phyloP scores from a whole-genome alignment of 2,113 vertebrate species.

The Chinchilla lanigera region DNA sequence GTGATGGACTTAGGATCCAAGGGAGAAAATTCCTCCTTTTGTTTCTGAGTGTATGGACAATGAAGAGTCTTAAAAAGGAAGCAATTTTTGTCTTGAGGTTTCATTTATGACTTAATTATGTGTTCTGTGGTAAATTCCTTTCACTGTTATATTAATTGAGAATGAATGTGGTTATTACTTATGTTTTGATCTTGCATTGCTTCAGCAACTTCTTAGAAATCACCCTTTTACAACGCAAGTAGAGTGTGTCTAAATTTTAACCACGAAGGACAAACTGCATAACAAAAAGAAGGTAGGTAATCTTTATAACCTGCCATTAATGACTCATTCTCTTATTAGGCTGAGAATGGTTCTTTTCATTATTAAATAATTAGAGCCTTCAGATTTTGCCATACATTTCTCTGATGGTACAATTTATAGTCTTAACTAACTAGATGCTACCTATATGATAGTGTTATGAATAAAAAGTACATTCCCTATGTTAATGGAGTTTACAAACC shows the following conservation, averaged over 20 bases:
- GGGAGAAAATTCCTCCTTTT: constrained; percentile 51
- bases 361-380: constrained; percentile 87
- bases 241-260: constrained; percentile 82
- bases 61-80: constrained; percentile 42
- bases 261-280: constrained; percentile 65
- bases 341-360: constrained; percentile 85
- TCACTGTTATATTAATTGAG: constrained; percentile 72
- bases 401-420: constrained; percentile 85
- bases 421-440: constrained; percentile 86
- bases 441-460: constrained; percentile 81
- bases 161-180: constrained; percentile 78
- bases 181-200: constrained; percentile 72
- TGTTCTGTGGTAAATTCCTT: constrained; percentile 73
- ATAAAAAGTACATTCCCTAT: constrained; percentile 77
- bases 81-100: constrained; percentile 64
- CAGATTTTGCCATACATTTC: constrained; percentile 82
- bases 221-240: constrained; percentile 82
- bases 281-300: constrained; percentile 76
- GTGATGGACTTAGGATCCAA: background rate
- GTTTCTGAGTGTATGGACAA: constrained; percentile 54
- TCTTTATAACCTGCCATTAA: constrained; percentile 80
- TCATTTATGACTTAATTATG: constrained; percentile 71
- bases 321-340: constrained; percentile 85
- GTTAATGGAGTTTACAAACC: constrained; percentile 80
- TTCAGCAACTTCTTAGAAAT: constrained; percentile 84